Conservation (phyloP, 2,888 invertebrate species). For the Athetis lepigone region DNA sequence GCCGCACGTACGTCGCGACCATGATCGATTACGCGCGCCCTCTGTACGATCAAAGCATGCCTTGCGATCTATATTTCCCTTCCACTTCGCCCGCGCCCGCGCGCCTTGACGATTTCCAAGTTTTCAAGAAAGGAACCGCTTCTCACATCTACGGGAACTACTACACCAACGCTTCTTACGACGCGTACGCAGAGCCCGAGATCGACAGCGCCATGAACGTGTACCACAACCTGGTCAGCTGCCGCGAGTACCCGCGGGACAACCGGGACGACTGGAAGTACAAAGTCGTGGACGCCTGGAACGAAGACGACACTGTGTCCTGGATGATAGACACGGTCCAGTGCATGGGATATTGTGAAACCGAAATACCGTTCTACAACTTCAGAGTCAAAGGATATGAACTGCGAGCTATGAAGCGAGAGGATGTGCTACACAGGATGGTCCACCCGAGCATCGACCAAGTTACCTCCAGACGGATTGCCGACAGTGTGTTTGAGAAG, state of each 20-base stretch:
- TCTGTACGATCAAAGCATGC: conserved; percentile 83
- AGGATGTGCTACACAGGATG: conserved; percentile 81
- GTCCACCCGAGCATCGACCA: conserved; percentile 78
- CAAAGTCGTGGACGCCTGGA: conserved; percentile 90
- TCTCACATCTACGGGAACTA: conserved; percentile 83
- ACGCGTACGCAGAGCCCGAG: conserved; percentile 82
- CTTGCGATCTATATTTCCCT: conserved; percentile 80
- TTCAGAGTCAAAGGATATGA: conserved; percentile 82
- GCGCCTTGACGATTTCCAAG: conserved; percentile 87
- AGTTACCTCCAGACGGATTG: conserved; percentile 74
- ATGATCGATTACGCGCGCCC: conserved; percentile 88
- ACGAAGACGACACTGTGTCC: conserved; percentile 89
- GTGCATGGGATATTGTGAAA: conserved; percentile 80
- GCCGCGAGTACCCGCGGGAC: conserved; percentile 76
- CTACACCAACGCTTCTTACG: conserved; percentile 81
- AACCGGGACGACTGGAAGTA: conserved; percentile 87
- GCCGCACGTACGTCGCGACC: conserved; percentile 75
- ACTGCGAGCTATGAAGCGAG: conserved; percentile 79
- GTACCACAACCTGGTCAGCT: conserved; percentile 84
- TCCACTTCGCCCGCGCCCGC: conserved; percentile 81
- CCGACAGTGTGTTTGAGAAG: conserved; percentile 80
- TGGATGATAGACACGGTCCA: conserved; percentile 88
- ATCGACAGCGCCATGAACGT: conserved; percentile 79
- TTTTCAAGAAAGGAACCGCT: conserved; percentile 84
- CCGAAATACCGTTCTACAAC: conserved; percentile 84